phyloP scores from a whole-genome alignment of 2,797 vertebrate genomes.

The Macropodus opercularis region DNA sequence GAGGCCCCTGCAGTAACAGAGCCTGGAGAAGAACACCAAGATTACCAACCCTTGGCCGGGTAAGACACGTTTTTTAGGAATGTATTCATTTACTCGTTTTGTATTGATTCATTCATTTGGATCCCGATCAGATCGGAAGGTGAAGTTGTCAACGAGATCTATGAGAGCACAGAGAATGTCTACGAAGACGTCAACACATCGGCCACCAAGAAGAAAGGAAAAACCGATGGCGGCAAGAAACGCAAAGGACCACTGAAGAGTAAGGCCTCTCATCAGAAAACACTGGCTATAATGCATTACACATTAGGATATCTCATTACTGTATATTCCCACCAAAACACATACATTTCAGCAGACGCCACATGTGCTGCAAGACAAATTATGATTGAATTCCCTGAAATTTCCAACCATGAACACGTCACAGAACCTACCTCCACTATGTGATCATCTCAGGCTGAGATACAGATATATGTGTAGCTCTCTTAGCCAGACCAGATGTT shows the following conservation, averaged over 20 bases:
- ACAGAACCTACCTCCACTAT: not conserved
- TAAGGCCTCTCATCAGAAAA: constrained; percentile 46
- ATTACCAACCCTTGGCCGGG: constrained; percentile 45
- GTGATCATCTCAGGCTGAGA: too few species aligned
- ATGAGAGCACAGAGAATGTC: constrained; percentile 29
- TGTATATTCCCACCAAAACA: not conserved
- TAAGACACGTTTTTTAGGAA: constrained; percentile 56
- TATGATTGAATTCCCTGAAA: too few species aligned
- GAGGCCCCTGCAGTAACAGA: constrained; percentile 6
- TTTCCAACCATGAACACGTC: too few species aligned
- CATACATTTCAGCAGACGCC: too few species aligned
- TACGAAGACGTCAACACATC: constrained; percentile 47
- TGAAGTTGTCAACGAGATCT: not conserved
- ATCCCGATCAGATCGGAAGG: constrained; percentile 28
- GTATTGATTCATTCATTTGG: not conserved
- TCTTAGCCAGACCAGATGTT: not conserved
- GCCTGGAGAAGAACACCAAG: constrained; percentile 6
- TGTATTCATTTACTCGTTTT: too few species aligned
- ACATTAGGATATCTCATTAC: not conserved
- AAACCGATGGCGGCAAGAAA: constrained; percentile 65
- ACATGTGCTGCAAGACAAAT: too few species aligned
- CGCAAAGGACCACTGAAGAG: constrained; percentile 78
- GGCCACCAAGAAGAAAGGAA: constrained; percentile 65
- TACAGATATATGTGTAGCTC: not conserved
- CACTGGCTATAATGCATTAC: too few species aligned